Evolutionary conservation across 2,888 invertebrate species (phyloP).

Genomic region (Lutraria lutraria): DNA sequence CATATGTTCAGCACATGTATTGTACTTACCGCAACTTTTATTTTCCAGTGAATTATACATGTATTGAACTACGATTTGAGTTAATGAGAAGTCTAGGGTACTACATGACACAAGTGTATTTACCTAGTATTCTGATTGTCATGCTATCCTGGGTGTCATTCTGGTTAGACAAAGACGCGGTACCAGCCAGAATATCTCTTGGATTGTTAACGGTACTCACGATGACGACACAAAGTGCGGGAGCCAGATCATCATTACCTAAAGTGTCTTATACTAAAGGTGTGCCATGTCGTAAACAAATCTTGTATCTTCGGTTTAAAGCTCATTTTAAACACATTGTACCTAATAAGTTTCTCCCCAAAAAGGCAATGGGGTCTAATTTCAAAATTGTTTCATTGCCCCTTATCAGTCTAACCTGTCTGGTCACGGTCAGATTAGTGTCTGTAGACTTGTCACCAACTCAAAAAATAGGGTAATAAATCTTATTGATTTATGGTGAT

Average conservation of each 20-base stretch:
- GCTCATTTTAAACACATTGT: too few species aligned
- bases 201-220: conserved; percentile 79
- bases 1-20: too few species aligned
- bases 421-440: too few species aligned
- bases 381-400: too few species aligned
- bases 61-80: conserved; percentile 52
- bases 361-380: too few species aligned
- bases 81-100: conserved; percentile 91
- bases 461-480: too few species aligned
- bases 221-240: conserved; percentile 83
- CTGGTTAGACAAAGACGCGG: conserved; percentile 85
- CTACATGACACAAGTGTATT: conserved; percentile 88
- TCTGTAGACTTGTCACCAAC: too few species aligned
- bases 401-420: too few species aligned
- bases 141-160: conserved; percentile 91
- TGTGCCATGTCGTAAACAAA: conserved; percentile 14
- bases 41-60: conserved; percentile 63
- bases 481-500: too few species aligned
- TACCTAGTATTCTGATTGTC: conserved; percentile 88
- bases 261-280: conserved; percentile 81
- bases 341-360: too few species aligned
- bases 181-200: conserved; percentile 79
- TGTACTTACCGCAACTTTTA: not conserved
- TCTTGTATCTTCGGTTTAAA: too few species aligned
- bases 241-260: conserved; percentile 78